Evolutionary conservation across 2,113 vertebrate species (phyloP).

Genomic region (Tenebrosternarchus preto): DNA sequence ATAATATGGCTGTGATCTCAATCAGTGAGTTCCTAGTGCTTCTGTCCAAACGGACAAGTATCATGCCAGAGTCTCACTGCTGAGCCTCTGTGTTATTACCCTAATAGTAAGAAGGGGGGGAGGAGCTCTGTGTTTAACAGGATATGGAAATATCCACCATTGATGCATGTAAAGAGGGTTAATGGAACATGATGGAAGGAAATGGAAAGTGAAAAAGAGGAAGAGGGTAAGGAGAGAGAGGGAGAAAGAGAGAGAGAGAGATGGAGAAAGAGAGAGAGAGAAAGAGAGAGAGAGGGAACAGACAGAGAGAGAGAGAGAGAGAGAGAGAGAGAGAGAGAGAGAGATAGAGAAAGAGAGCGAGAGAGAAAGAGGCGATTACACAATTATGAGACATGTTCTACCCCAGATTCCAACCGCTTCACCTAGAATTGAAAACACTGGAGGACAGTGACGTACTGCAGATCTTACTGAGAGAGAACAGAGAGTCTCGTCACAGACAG

Average conservation of each 20-base stretch:
- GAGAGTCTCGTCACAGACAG: too few relatives aligned
- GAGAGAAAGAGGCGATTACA: too few relatives aligned
- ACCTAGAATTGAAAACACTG: too few relatives aligned
- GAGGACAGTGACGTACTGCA: too few relatives aligned
- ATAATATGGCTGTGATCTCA: neutral
- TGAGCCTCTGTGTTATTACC: conserved; percentile 21
- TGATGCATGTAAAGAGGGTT: conserved; percentile 41
- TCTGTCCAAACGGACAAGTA: neutral
- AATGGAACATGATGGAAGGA: neutral
- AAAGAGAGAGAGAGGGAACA: neutral
- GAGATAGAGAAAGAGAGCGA: too few relatives aligned
- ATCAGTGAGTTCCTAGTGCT: neutral
- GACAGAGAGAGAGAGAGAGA: neutral
- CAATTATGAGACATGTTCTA: too few relatives aligned
- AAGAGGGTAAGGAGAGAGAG: neutral
- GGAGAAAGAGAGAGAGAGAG: neutral
- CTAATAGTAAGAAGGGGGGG: conserved; percentile 1
- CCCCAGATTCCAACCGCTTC: too few relatives aligned
- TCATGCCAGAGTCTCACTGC: neutral
- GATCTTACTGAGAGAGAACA: too few relatives aligned
- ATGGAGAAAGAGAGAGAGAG: conserved; percentile 3
- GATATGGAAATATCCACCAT: conserved; percentile 29
- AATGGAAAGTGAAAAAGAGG: neutral
- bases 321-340: neutral
- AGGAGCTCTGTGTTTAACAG: conserved; percentile 19